phyloP scores from a whole-genome alignment of 2,888 invertebrate species.

The Catocala sponsa region DNA sequence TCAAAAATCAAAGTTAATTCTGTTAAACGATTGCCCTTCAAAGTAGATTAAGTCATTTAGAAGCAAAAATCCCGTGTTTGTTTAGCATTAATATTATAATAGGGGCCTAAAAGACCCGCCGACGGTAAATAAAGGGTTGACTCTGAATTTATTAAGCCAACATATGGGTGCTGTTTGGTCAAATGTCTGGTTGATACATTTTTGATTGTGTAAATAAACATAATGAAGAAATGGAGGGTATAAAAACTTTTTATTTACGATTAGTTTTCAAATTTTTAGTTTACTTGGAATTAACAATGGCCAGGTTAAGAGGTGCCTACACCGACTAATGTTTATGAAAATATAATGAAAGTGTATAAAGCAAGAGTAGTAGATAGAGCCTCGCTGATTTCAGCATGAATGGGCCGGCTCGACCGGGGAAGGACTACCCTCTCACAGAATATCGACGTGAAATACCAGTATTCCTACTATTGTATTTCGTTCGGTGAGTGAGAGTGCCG shows the following conservation, averaged over 20 bases:
- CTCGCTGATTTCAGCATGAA: too few species aligned
- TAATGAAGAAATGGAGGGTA: conserved; percentile 28
- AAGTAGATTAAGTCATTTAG: conserved; percentile 79
- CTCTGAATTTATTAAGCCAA: conserved; percentile 73
- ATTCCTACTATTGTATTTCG: too few species aligned
- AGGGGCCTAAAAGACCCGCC: conserved; percentile 75
- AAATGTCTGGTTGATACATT: conserved; percentile 69
- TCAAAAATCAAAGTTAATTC: conserved; percentile 47
- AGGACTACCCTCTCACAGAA: too few species aligned
- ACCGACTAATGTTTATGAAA: too few species aligned
- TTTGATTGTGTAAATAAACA: conserved; percentile 65
- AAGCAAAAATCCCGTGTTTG: conserved; percentile 78
- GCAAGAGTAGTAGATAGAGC: too few species aligned
- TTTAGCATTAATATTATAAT: conserved; percentile 87
- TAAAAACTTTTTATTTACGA: conserved; percentile 14
- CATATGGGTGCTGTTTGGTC: conserved; percentile 66
- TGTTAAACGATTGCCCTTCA: conserved; percentile 46
- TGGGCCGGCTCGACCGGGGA: too few species aligned
- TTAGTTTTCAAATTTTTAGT: background rate
- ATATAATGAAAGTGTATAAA: too few species aligned
- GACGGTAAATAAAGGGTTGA: conserved; percentile 84
- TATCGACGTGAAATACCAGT: too few species aligned
- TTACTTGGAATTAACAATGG: too few species aligned
- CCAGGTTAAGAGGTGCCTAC: too few species aligned
- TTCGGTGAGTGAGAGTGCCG: too few species aligned